Base-by-base conservation (phyloP, 2,888 invertebrate genomes). In the Gymnosoma rotundatum region DNA sequence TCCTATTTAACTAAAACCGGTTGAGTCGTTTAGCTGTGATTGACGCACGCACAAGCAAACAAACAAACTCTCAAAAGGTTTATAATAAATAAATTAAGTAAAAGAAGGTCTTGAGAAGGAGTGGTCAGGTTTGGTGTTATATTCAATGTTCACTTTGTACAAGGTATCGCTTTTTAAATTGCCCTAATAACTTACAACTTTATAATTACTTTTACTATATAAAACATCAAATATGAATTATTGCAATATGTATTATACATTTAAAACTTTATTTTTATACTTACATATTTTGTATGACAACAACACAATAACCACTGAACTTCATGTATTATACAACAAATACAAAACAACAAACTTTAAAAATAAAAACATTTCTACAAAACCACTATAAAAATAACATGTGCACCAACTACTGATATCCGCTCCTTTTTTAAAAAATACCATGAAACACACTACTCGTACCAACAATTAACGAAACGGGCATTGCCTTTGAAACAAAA, bases 241-340 rank as follows among this genome's bases (percentile, higher is more conserved):
- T 14, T 38, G 4, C 20, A 76, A 32, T 16, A 25, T 32, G 32
- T 32, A 60, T 38, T 74, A 25, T 64, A 73, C 66, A 73, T 80
- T 86, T 84, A 78, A 72, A 85, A 86, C 50, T 87, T 73, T 83
- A 78, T 87, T 89, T 86, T 89, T 82, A 73, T 89, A 87, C 83
- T 89, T 89, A 84, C 90, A 89, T 90, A 89, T 87, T 88, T 36
- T 42, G 84, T 86, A 85, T 86, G 79, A 88, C 87, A 86, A 85
- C 81, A 78, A 72, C 79, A 86, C 84, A 79, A 74, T 82, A 83
- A 81, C 42, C 63, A 75, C 72, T 50, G 48, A 83, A 82, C 58
- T 60, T 58, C 64, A 81, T 81, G 75, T 81, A 81, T 81, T 64
- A 81, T 81, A 88, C 89, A 85, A 85, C 75, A 81, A 75, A 69